phyloP scores from a whole-genome alignment of 2,888 invertebrate genomes.

The Gastracanthus pulcherrimus region DNA sequence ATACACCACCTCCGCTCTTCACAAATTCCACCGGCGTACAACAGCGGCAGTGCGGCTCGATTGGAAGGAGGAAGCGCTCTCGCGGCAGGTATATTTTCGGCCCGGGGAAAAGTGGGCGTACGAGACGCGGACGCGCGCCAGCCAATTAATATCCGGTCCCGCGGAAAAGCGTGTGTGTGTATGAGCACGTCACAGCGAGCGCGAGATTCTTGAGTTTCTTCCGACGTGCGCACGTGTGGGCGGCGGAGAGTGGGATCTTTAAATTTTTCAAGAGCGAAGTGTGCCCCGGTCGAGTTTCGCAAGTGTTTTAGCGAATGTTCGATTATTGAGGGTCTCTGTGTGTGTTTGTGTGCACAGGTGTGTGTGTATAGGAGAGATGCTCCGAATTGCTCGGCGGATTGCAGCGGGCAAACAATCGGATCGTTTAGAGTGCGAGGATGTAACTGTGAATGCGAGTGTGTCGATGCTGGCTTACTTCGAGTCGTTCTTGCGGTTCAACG shows the following conservation, averaged over 20 bases:
- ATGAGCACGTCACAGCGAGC: neutral
- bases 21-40: neutral
- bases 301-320: too few relatives aligned
- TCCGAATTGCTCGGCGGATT: neutral
- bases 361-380: neutral
- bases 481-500: too few relatives aligned
- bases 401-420: neutral
- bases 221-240: neutral
- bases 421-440: neutral
- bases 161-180: neutral
- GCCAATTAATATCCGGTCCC: slow-evolving; percentile 30
- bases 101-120: slow-evolving; percentile 10
- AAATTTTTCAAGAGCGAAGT: neutral
- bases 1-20: neutral
- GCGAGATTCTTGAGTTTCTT: too few relatives aligned
- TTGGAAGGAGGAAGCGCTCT: neutral
- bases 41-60: neutral
- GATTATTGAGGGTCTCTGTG: too few relatives aligned
- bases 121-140: neutral
- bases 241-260: too few relatives aligned
- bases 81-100: slow-evolving; percentile 40
- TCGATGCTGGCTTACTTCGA: too few relatives aligned
- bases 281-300: neutral
- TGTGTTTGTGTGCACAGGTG: neutral
- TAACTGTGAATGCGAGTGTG: too few relatives aligned